A percentile compares a stretch with the other conserved stretches of the same genome.
These are phyloP conservation scores for Nemoura dubitans DNA, from an alignment of 2,888 invertebrate genomes.

Conservation along the genomic window DNA sequence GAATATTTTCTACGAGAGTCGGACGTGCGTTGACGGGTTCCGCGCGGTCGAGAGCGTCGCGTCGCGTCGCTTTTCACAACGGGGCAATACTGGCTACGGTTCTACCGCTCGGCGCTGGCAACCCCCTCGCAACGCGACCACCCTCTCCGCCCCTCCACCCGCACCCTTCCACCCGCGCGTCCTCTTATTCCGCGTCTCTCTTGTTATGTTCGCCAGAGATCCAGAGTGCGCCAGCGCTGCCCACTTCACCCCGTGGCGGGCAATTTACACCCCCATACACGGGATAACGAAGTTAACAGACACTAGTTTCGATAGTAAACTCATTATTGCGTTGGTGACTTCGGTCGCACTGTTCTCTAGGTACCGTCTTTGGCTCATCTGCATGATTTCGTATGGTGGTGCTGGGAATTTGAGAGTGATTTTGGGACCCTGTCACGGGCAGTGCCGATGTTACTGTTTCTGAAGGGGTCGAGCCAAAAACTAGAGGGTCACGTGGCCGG, in stretches of 20 bases:
- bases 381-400: background rate
- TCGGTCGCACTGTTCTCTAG: background rate
- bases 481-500: background rate
- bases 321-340: background rate
- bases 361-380: background rate
- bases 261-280: background rate
- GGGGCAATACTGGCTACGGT: slow-evolving; percentile 39
- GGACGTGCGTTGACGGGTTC: background rate
- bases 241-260: background rate
- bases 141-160: slow-evolving; percentile 41
- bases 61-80: slow-evolving; percentile 46
- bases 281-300: background rate
- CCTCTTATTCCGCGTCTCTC: background rate
- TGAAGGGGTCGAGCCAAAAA: background rate
- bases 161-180: slow-evolving; percentile 31
- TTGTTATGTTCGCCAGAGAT: background rate
- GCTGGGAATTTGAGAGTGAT: background rate
- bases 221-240: slow-evolving; percentile 7
- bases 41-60: background rate
- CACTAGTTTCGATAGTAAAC: background rate
- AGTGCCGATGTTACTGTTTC: background rate
- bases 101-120: background rate
- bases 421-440: background rate
- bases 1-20: background rate
- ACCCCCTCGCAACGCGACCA: slow-evolving; percentile 39